Conservation (phyloP, 2,113 vertebrate genomes). For the Theristicus caerulescens region DNA sequence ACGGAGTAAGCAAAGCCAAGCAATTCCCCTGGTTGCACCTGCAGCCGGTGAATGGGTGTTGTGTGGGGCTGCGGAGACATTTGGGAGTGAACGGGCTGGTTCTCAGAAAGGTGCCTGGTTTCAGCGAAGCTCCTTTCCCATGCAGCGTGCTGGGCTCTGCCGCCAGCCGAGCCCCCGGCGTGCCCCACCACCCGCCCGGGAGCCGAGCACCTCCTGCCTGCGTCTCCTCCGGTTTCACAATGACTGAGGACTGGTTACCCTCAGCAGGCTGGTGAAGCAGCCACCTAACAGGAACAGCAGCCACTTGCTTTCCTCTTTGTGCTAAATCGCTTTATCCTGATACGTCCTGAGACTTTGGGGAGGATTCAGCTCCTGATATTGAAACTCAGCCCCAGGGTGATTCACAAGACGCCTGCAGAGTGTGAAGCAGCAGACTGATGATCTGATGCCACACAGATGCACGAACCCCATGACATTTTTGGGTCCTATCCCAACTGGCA, state of each 20-base stretch:
- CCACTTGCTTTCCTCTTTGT: background rate
- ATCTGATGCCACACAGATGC: background rate
- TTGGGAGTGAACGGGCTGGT: rapidly evolving
- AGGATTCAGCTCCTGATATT: background rate
- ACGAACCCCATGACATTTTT: rapidly evolving
- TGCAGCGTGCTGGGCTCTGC: background rate
- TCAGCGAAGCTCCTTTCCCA: background rate
- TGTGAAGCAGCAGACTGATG: rapidly evolving
- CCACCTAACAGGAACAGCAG: background rate
- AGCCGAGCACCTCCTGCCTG: background rate
- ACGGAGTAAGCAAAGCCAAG: rapidly evolving
- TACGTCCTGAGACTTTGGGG: background rate
- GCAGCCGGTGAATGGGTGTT: rapidly evolving
- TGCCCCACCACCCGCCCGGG: rapidly evolving
- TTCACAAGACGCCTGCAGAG: background rate
- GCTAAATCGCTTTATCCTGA: background rate
- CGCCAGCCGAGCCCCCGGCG: background rate
- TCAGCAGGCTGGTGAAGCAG: background rate
- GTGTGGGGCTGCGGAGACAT: background rate
- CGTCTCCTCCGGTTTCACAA: background rate
- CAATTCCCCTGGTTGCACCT: rapidly evolving
- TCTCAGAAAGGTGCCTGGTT: background rate
- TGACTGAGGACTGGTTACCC: background rate
- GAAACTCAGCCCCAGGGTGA: background rate
- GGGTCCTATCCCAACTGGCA: background rate